Evolutionary conservation across 2,888 invertebrate species (phyloP).

Genomic region (Plebejus argus): DNA sequence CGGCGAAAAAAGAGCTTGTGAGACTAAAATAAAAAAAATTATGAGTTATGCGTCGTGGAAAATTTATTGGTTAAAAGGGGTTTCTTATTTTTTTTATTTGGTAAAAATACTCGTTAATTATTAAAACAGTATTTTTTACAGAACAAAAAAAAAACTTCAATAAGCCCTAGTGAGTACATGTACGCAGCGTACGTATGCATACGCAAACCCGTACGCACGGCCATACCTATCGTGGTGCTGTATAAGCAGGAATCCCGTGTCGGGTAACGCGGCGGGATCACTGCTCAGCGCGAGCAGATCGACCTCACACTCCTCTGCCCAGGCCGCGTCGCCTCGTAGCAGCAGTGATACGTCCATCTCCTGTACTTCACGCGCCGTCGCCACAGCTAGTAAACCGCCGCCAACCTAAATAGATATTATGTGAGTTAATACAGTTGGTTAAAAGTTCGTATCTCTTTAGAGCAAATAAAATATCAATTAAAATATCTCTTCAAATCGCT

Average conservation of each 20-base stretch:
- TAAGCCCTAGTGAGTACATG: no score
- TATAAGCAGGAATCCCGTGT: conserved; percentile 94
- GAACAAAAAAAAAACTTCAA: no score
- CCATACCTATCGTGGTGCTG: conserved; percentile 84
- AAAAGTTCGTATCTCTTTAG: no score
- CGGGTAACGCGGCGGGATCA: conserved; percentile 87
- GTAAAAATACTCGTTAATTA: not conserved
- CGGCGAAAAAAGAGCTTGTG: no score
- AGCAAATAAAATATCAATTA: no score
- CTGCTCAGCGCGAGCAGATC: conserved; percentile 92
- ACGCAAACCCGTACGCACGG: not conserved
- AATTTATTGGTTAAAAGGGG: no score
- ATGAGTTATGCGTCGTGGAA: no score
- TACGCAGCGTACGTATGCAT: not conserved
- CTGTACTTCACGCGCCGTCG: conserved; percentile 97
- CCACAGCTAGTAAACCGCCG: conserved; percentile 91
- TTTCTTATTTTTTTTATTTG: no score
- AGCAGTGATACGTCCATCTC: conserved; percentile 98
- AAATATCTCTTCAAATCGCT: no score
- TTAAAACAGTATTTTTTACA: not conserved
- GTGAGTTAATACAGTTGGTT: not conserved
- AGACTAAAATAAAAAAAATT: no score
- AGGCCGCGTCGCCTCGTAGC: conserved; percentile 93
- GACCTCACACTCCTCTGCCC: conserved; percentile 98
- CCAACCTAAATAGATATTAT: conserved; percentile 82